Evolutionary conservation across 2,113 vertebrate genomes (phyloP).

Genomic region (Egretta garzetta): DNA sequence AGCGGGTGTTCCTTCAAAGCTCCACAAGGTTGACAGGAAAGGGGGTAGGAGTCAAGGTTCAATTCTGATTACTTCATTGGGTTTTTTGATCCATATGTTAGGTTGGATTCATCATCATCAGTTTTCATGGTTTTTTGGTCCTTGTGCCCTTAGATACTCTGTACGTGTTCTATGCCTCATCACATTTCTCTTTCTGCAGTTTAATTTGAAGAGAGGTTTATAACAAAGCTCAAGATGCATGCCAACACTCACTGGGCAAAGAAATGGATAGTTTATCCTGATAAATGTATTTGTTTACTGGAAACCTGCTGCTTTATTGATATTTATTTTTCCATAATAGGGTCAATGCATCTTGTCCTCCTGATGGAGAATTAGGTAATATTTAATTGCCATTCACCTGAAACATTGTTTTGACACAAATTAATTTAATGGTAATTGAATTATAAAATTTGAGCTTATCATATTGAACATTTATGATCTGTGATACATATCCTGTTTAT

Average conservation of each 20-base stretch:
- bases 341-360: constrained; percentile 32
- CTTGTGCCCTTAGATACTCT: not conserved
- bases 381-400: constrained; percentile 51
- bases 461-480: constrained; percentile 14
- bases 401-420: constrained; percentile 45
- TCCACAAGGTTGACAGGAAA: not conserved
- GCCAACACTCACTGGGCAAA: not conserved
- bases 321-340: constrained; percentile 43
- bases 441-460: constrained; percentile 34
- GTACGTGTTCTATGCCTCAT: not conserved
- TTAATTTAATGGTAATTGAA: constrained; percentile 49
- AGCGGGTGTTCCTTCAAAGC: not conserved
- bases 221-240: not conserved
- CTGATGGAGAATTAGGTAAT: not conserved
- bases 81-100: not conserved
- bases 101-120: not conserved
- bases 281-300: constrained; percentile 56
- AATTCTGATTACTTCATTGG: not conserved
- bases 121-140: not conserved
- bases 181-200: not conserved
- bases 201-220: constrained; percentile 43
- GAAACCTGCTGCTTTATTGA: constrained; percentile 52
- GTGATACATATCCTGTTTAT: not conserved
- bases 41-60: not conserved
- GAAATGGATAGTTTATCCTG: constrained; percentile 36